Conservation (phyloP, 2,797 vertebrate genomes). For the Artibeus lituratus region DNA sequence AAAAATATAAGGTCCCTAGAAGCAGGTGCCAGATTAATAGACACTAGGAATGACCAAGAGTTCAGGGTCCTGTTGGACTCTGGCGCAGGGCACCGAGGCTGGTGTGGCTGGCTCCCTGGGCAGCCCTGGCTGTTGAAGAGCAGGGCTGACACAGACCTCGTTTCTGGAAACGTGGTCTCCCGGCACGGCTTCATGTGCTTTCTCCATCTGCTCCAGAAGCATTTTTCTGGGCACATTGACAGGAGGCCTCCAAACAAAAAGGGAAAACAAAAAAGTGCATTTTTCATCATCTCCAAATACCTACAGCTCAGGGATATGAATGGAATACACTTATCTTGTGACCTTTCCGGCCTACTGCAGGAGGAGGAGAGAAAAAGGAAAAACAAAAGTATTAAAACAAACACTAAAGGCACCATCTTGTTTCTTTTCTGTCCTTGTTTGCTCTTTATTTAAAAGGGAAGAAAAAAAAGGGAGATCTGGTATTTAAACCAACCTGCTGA, state of each 20-base stretch:
- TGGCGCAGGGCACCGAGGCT: not conserved
- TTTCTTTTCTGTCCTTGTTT: conserved; percentile 16
- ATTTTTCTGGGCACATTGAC: conserved; percentile 78
- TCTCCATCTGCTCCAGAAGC: conserved; percentile 78
- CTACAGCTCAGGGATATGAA: conserved; percentile 67
- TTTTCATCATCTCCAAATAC: conserved; percentile 73
- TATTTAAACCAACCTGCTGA: conserved; percentile 75
- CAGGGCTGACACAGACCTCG: not conserved
- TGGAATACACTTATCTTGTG: conserved; percentile 74
- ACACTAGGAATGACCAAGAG: not conserved
- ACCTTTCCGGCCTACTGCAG: conserved; percentile 59
- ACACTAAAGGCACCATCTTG: conserved; percentile 29
- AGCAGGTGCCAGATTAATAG: not conserved
- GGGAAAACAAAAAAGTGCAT: conserved; percentile 69
- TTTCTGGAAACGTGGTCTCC: not conserved
- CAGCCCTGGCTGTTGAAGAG: not conserved
- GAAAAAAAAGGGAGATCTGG: conserved; percentile 20
- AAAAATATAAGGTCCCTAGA: not conserved
- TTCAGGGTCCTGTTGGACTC: not conserved
- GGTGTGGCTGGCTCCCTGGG: rapidly evolving
- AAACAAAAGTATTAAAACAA: not conserved
- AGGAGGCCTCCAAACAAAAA: conserved; percentile 79
- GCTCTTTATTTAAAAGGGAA: conserved; percentile 43
- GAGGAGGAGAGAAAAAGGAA: conserved; percentile 47
- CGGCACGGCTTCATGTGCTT: conserved; percentile 59